Conservation (phyloP, 2,888 invertebrate species). For the Campopleginae sp. region DNA sequence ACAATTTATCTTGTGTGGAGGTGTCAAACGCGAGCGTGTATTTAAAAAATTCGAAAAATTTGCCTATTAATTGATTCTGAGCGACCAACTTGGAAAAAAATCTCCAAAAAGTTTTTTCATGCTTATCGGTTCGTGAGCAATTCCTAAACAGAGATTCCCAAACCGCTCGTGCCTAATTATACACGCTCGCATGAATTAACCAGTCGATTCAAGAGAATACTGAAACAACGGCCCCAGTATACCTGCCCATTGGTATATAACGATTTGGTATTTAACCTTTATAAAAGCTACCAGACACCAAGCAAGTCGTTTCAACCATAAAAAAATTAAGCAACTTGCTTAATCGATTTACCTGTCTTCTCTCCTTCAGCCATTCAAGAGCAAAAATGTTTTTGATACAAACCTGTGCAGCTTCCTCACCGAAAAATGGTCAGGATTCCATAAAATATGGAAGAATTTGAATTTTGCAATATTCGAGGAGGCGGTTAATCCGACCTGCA, state of each 20-base stretch:
- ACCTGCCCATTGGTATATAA: conserved; percentile 59
- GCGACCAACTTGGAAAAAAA: not conserved
- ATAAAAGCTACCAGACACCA: conserved; percentile 52
- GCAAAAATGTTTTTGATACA: conserved; percentile 8
- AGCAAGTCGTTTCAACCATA: conserved; percentile 35
- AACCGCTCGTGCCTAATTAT: conserved; percentile 71
- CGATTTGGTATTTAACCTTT: conserved; percentile 65
- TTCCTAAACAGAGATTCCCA: conserved; percentile 68
- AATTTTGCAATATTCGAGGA: no score
- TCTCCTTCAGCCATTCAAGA: not conserved
- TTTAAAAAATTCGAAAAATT: not conserved
- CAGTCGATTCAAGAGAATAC: conserved; percentile 68
- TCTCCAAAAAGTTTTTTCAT: not conserved
- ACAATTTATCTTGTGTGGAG: not conserved
- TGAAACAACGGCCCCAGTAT: conserved; percentile 49
- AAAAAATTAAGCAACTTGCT: conserved; percentile 51
- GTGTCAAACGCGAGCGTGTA: not conserved
- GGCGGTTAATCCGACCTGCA: not conserved
- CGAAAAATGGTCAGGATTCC: conserved; percentile 16
- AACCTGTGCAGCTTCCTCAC: conserved; percentile 37
- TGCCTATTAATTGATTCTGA: not conserved
- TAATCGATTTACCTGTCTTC: conserved; percentile 16
- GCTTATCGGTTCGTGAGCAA: conserved; percentile 16
- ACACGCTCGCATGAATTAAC: conserved; percentile 72
- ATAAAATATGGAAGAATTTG: conserved; percentile 2